phyloP scores from a whole-genome alignment of 2,797 vertebrate genomes.

The Avahi laniger region DNA sequence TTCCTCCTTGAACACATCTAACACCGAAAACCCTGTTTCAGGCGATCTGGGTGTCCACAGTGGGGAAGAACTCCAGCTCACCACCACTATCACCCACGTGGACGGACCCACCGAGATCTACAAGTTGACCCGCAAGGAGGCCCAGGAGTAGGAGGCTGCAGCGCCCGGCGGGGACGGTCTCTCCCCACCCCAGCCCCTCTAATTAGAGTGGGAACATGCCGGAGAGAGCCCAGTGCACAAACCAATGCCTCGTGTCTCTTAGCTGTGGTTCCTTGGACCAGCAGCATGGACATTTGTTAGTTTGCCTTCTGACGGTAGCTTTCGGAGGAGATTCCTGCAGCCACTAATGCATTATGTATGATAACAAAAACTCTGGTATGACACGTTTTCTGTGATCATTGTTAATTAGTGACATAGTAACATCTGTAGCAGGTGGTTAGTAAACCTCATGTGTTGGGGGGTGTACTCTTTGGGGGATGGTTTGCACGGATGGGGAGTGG shows the following conservation, averaged over 20 bases:
- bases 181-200: background rate
- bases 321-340: slow-evolving; percentile 65
- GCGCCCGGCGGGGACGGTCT: slow-evolving; percentile 3
- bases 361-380: slow-evolving; percentile 51
- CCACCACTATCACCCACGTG: slow-evolving; percentile 95
- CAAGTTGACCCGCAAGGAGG: slow-evolving; percentile 94
- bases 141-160: slow-evolving; percentile 89
- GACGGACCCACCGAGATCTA: slow-evolving; percentile 96
- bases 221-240: background rate
- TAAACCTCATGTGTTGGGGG: slow-evolving; percentile 55
- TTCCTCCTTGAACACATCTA: background rate
- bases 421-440: slow-evolving; percentile 68
- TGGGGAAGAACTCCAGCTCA: slow-evolving; percentile 95
- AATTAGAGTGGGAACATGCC: background rate
- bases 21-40: slow-evolving; percentile 74
- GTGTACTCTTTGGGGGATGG: slow-evolving; percentile 60
- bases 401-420: slow-evolving; percentile 57
- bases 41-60: slow-evolving; percentile 91
- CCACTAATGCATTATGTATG: slow-evolving; percentile 53
- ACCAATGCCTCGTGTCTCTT: background rate
- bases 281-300: slow-evolving; percentile 64
- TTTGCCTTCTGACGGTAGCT: slow-evolving; percentile 74
- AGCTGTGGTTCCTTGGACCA: slow-evolving; percentile 43
- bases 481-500: slow-evolving; percentile 59
- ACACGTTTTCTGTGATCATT: slow-evolving; percentile 54